phyloP scores from a whole-genome alignment of 2,888 invertebrate genomes.

The Caenorhabditis plicata region DNA sequence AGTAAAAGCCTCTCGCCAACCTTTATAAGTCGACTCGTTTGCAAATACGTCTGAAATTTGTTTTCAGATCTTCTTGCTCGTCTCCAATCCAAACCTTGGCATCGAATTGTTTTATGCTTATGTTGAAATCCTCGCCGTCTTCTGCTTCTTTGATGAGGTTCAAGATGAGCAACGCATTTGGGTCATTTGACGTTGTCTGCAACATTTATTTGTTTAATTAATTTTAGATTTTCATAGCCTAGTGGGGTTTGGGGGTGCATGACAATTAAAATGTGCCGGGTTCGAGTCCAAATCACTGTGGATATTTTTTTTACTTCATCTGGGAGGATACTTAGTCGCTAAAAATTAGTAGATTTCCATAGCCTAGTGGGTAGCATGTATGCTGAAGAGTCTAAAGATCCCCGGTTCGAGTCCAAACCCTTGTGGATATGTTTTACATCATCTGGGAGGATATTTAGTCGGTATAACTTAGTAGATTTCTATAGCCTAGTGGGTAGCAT shows the following conservation, averaged over 20 bases:
- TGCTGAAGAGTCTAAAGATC: no score
- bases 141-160: slow-evolving; percentile 55
- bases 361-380: no score
- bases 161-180: slow-evolving; percentile 54
- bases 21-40: slow-evolving; percentile 45
- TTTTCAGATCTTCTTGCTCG: neutral
- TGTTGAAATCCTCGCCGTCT: slow-evolving; percentile 46
- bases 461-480: no score
- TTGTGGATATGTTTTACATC: no score
- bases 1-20: slow-evolving; percentile 38
- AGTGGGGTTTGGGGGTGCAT: neutral
- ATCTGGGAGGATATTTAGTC: no score
- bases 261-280: no score
- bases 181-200: slow-evolving; percentile 47
- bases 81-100: slow-evolving; percentile 37
- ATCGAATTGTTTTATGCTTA: slow-evolving; percentile 44
- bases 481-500: no score
- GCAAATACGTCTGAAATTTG: slow-evolving; percentile 46
- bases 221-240: neutral
- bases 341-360: no score
- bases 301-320: neutral
- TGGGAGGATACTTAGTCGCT: no score
- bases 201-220: slow-evolving; percentile 3
- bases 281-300: neutral
- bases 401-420: no score